Conservation (phyloP, 2,888 invertebrate species). For the Polyommatus icarus region DNA sequence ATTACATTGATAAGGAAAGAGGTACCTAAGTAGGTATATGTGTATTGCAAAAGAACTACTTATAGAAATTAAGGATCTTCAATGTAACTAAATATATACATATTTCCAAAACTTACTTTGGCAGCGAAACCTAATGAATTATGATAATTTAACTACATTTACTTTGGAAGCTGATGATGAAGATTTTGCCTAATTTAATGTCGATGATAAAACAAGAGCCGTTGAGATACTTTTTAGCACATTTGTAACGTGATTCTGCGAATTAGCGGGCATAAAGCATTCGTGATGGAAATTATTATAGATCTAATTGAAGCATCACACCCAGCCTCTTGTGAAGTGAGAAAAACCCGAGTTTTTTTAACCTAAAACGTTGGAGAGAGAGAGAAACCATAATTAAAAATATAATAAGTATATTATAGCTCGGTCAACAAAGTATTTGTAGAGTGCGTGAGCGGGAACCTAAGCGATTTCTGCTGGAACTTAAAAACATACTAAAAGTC, state of each 20-base stretch:
- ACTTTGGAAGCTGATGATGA: background rate
- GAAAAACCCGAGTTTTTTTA: slow-evolving; percentile 16
- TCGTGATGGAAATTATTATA: slow-evolving; percentile 66
- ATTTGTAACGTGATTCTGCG: slow-evolving; percentile 58
- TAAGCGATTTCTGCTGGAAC: no score
- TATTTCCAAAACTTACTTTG: background rate
- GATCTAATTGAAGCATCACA: slow-evolving; percentile 71
- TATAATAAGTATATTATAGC: background rate
- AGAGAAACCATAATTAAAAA: background rate
- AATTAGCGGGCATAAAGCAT: slow-evolving; percentile 62
- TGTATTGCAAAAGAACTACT: background rate
- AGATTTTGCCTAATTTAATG: background rate
- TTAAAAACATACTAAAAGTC: no score
- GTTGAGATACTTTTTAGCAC: slow-evolving; percentile 47
- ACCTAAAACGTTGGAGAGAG: background rate
- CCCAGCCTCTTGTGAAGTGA: slow-evolving; percentile 37
- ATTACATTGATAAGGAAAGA: background rate
- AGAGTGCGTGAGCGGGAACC: no score
- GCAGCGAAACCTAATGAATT: background rate
- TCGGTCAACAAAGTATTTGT: no score
- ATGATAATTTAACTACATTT: no score
- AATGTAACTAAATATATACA: background rate
- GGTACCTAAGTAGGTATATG: background rate
- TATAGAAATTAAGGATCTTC: background rate
- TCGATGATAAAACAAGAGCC: slow-evolving; percentile 12